Evolutionary conservation across 2,113 vertebrate genomes (phyloP).

Genomic region (Epinephelus fuscoguttatus): DNA sequence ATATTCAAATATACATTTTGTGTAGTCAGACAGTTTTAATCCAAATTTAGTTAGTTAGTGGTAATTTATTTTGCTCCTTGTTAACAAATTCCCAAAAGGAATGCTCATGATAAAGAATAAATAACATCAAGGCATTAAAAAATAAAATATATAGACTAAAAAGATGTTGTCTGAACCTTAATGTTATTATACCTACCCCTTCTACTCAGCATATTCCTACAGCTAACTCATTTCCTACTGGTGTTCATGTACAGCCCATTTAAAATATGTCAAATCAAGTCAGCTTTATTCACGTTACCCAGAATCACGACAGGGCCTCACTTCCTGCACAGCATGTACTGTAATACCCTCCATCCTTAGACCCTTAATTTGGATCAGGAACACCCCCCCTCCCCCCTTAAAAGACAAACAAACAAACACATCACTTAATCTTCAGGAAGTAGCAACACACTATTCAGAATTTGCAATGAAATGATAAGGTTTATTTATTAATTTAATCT

Average conservation of each 20-base stretch:
- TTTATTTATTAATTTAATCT: conserved; percentile 5
- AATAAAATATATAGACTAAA: too few relatives aligned
- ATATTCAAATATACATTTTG: not conserved
- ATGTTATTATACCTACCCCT: too few relatives aligned
- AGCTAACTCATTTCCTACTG: too few relatives aligned
- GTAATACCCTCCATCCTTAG: too few relatives aligned
- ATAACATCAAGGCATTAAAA: too few relatives aligned
- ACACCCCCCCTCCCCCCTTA: not conserved
- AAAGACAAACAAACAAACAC: not conserved
- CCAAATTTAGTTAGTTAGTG: not conserved
- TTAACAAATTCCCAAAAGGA: too few relatives aligned
- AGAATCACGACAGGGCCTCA: not conserved
- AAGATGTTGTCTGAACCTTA: too few relatives aligned
- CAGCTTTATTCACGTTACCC: not conserved
- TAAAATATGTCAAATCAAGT: not conserved
- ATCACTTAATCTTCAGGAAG: not conserved
- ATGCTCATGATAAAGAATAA: too few relatives aligned
- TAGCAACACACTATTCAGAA: not conserved
- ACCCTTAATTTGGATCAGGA: not conserved
- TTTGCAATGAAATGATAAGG: not conserved
- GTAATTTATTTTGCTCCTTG: too few relatives aligned
- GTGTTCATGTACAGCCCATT: not conserved
- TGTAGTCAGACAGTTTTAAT: not conserved
- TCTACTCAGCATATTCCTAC: too few relatives aligned
- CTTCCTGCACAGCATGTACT: not conserved